Conservation (phyloP, 2,888 invertebrate species). For the Crocallis elinguaria region DNA sequence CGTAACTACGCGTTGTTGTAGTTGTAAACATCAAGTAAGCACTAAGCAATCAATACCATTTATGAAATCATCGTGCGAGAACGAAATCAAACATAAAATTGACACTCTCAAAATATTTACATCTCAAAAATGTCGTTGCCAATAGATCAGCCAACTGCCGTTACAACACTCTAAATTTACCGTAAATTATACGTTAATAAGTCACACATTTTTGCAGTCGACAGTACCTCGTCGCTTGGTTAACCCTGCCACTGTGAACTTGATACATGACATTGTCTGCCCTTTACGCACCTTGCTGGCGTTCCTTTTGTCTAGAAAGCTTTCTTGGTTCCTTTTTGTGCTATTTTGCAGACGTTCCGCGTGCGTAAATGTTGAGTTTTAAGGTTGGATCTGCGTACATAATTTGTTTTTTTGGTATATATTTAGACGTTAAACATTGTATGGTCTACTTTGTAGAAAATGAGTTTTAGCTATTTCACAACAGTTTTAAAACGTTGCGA, state of each 20-base stretch:
- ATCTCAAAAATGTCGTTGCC: too few relatives aligned
- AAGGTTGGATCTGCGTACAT: constrained; percentile 12
- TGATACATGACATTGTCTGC: constrained; percentile 84
- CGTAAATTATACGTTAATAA: neutral
- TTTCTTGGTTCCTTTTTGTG: constrained; percentile 52
- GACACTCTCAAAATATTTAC: too few relatives aligned
- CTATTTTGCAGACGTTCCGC: constrained; percentile 26
- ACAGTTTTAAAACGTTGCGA: too few relatives aligned
- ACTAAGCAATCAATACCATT: too few relatives aligned
- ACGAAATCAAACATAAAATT: too few relatives aligned
- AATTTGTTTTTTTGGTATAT: neutral
- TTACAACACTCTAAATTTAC: neutral
- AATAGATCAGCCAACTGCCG: too few relatives aligned
- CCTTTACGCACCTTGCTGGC: constrained; percentile 72
- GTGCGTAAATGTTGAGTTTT: constrained; percentile 26
- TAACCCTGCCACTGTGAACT: constrained; percentile 71
- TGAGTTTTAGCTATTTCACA: too few relatives aligned
- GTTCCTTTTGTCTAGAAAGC: constrained; percentile 48
- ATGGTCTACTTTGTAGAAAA: neutral
- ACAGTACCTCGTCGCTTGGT: constrained; percentile 66
- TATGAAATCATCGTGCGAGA: too few relatives aligned
- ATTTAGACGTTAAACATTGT: too few relatives aligned
- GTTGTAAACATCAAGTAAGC: too few relatives aligned
- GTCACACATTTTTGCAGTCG: constrained; percentile 17
- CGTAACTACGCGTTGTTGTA: too few relatives aligned